Conservation (phyloP, 2,113 vertebrate genomes). For the Rhinolophus sinicus region DNA sequence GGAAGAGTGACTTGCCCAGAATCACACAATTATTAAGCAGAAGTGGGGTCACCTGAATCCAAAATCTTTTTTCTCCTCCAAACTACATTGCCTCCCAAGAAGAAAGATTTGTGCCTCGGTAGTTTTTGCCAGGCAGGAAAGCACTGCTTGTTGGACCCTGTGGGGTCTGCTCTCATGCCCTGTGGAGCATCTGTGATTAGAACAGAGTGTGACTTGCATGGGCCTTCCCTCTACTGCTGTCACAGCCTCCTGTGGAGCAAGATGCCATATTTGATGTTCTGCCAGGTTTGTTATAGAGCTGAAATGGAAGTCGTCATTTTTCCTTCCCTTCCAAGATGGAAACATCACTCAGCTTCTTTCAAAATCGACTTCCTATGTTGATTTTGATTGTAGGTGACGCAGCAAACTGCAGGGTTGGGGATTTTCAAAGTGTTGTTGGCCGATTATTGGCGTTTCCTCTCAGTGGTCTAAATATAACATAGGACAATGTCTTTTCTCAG, state of each 20-base stretch:
- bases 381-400: constrained; percentile 43
- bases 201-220: background rate
- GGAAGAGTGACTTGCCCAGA: background rate
- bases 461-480: background rate
- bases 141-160: fast-evolving
- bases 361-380: background rate
- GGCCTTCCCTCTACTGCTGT: background rate
- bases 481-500: constrained; percentile 23
- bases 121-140: background rate
- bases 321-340: constrained; percentile 2
- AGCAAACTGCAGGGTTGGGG: background rate
- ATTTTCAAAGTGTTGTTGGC: background rate
- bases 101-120: background rate
- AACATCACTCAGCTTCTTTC: constrained; percentile 48
- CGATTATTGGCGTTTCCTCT: background rate
- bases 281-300: background rate
- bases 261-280: background rate
- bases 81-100: background rate
- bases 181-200: no score
- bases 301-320: background rate
- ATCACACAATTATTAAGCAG: background rate
- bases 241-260: background rate
- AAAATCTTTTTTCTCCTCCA: background rate
- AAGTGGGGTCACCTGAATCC: background rate
- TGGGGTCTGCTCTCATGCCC: background rate